phyloP scores from a whole-genome alignment of 2,888 invertebrate species.

The Cecidostiba fungosa region DNA sequence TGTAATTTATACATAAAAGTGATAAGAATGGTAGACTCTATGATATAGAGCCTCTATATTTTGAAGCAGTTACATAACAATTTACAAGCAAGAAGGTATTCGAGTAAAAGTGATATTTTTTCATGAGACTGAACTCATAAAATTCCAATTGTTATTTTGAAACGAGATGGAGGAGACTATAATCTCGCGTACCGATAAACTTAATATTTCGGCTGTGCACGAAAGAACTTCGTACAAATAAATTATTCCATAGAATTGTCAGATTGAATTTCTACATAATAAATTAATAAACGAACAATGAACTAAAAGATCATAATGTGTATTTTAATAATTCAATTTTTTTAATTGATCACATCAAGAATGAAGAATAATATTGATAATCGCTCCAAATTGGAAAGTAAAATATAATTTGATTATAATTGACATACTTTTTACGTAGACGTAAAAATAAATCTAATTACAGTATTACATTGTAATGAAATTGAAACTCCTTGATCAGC shows the following conservation, averaged over 20 bases:
- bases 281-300: background rate
- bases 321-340: too few relatives aligned
- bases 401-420: too few relatives aligned
- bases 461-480: too few relatives aligned
- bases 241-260: background rate
- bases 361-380: too few relatives aligned
- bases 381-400: too few relatives aligned
- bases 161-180: background rate
- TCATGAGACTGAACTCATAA: slow-evolving; percentile 7
- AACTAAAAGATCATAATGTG: background rate
- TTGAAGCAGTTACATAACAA: slow-evolving; percentile 12
- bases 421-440: too few relatives aligned
- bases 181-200: background rate
- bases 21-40: slow-evolving; percentile 18
- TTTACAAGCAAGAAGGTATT: slow-evolving; percentile 1
- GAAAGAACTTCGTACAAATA: background rate
- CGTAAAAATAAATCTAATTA: too few relatives aligned
- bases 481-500: too few relatives aligned
- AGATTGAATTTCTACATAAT: background rate
- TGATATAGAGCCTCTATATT: slow-evolving; percentile 13
- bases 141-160: background rate
- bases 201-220: slow-evolving; percentile 4
- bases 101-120: slow-evolving; percentile 12
- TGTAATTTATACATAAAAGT: slow-evolving; percentile 39
- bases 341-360: too few relatives aligned